Percentiles rank a stretch among this genome's conserved stretches.
Evolutionary conservation across 2,888 invertebrate genomes (phyloP).

Genomic region (Anorthoa munda): DNA sequence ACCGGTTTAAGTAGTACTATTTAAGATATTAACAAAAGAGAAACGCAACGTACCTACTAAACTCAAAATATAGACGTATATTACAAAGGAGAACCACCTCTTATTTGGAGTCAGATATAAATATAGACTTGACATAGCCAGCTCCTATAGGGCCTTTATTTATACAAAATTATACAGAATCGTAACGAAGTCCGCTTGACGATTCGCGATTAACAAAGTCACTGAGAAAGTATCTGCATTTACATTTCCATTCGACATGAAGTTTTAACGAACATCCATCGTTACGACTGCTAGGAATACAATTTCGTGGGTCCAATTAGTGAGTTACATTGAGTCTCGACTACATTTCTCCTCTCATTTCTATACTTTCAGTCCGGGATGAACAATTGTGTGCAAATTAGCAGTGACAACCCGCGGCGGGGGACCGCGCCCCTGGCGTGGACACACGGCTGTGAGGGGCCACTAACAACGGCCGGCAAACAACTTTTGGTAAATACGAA

Average conservation of each 20-base stretch:
- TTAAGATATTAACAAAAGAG: background rate
- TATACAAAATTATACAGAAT: conserved; percentile 45
- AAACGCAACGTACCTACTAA: background rate
- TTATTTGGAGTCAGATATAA: background rate
- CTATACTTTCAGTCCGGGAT: conserved; percentile 84
- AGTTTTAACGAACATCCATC: conserved; percentile 81
- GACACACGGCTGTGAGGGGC: conserved; percentile 72
- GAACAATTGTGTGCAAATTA: conserved; percentile 90
- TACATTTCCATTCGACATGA: conserved; percentile 78
- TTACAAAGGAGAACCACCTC: background rate
- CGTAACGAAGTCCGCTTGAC: conserved; percentile 68
- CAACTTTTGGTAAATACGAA: conserved; percentile 15
- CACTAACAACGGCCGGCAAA: conserved; percentile 22
- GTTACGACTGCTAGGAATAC: conserved; percentile 73
- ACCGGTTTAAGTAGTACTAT: background rate
- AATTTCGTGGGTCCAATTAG: conserved; percentile 84
- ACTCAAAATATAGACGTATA: background rate
- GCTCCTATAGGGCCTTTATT: conserved; percentile 17
- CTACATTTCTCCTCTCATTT: conserved; percentile 85
- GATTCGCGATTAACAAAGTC: conserved; percentile 75
- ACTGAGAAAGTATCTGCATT: conserved; percentile 73
- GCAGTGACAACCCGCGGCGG: conserved; percentile 83
- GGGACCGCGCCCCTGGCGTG: conserved; percentile 73
- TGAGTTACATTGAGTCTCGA: conserved; percentile 81
- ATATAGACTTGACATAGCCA: background rate